Evolutionary conservation across 2,113 vertebrate genomes (phyloP), one percentile per base, ranked within the genome.

Genomic region (Thunnus thynnus): DNA sequence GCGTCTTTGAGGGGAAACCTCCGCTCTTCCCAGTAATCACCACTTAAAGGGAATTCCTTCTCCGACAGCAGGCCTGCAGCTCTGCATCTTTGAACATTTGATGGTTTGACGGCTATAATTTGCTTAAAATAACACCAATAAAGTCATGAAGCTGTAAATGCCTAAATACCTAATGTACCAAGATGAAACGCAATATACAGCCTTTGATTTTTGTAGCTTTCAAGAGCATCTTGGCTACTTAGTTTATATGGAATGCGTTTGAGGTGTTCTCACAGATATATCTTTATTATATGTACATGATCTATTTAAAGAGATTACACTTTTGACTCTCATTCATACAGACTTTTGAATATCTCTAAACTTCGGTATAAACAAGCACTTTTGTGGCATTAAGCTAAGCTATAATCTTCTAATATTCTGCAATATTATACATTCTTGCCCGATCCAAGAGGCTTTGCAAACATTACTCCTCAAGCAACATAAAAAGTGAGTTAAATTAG

Each of bases 81-180:
- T 51, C 80, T 73, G 47, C 44, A 36, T 88, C 86, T 90, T 80
- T 89, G 87, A 92, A 87, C 74, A 79, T 89, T 87, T 84, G 86
- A 90, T 88, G 87, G 83, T 78, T 89, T 86, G 82, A 90, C 84
- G 75, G 84, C 90, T 93, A 89, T 93, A 93, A 94, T 93, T 91
- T 93, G 77, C 91, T 77, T 91, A 88, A 93, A 93, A 93, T 92
- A 93, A 87, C 90, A 83, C 80, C 90, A 91, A 89, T 93, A 91
- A 93, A 91, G 66, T 80, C 79, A 87, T 67, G 44, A 88, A 76
- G 78, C 76, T 58, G 88, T 85, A 89, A 93, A 91, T 69, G 67
- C 72, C 50, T 69, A 85, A 90, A 89, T 80, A 68, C 66, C 64
- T 85, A 91, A 92, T 91, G 64, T 58, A 76, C 72, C 57, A 18